phyloP scores from a whole-genome alignment of 2,113 vertebrate genomes.

The Megalops atlanticus region DNA sequence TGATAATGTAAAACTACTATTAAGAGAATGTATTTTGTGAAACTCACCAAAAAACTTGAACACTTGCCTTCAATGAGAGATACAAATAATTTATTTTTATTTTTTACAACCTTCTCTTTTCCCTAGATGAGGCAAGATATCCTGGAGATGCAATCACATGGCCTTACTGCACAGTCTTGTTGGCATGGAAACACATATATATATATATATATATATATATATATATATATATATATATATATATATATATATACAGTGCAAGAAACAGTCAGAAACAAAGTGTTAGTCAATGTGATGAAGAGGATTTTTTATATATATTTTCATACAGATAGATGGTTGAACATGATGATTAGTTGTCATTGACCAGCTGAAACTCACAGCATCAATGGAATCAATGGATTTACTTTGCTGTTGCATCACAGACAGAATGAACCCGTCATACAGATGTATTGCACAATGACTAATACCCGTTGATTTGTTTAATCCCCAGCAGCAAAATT shows the following conservation, averaged over 20 bases:
- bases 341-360: constrained; percentile 45
- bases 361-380: constrained; percentile 54
- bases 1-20: constrained; percentile 51
- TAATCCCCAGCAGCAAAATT: constrained; percentile 45
- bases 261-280: constrained; percentile 38
- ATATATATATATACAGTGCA: constrained; percentile 40
- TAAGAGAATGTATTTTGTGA: constrained; percentile 77
- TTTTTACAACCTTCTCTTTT: constrained; percentile 51
- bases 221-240: constrained; percentile 43
- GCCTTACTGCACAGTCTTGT: constrained; percentile 32
- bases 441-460: constrained; percentile 39
- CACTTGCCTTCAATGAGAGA: constrained; percentile 55
- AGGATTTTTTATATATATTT: constrained; percentile 38
- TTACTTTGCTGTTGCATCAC: constrained; percentile 46
- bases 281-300: constrained; percentile 44
- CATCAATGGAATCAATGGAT: constrained; percentile 46
- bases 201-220: constrained; percentile 42
- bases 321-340: constrained; percentile 28
- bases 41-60: constrained; percentile 71
- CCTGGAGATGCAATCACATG: constrained; percentile 43
- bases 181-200: constrained; percentile 32
- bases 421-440: constrained; percentile 39
- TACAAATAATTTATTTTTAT: constrained; percentile 70
- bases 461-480: constrained; percentile 33
- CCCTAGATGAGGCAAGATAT: constrained; percentile 38